Evolutionary conservation across 2,797 vertebrate species (phyloP).

Genomic region (Galaxias olidus): DNA sequence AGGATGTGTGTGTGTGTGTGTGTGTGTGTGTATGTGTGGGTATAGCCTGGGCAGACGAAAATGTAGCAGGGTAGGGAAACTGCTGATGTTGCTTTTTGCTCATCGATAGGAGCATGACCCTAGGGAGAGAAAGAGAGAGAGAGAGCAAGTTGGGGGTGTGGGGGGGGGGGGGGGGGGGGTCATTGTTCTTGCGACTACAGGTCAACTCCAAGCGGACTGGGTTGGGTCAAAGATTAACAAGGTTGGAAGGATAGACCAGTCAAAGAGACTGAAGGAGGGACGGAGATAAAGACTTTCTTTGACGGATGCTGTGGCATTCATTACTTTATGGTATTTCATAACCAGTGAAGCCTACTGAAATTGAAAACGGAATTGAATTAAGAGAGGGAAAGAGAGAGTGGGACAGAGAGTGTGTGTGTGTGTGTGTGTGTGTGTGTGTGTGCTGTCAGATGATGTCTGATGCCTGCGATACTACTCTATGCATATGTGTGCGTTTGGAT

Average conservation of each 20-base stretch:
- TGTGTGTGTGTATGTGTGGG: too few relatives aligned
- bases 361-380: too few relatives aligned
- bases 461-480: too few relatives aligned
- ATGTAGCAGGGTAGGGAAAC: constrained; percentile 53
- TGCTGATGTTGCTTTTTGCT: constrained; percentile 61
- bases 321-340: too few relatives aligned
- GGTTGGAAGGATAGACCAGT: constrained; percentile 27
- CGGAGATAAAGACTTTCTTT: not conserved
- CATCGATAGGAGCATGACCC: constrained; percentile 58
- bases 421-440: too few relatives aligned
- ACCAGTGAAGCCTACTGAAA: too few relatives aligned
- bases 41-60: constrained; percentile 39
- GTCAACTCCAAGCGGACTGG: constrained; percentile 29
- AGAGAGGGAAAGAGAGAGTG: too few relatives aligned
- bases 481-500: too few relatives aligned
- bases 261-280: not conserved
- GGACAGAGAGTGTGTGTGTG: too few relatives aligned
- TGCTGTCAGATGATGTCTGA: not conserved
- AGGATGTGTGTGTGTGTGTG: too few relatives aligned
- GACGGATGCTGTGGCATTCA: too few relatives aligned
- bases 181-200: constrained; percentile 41
- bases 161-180: too few relatives aligned
- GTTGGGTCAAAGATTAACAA: constrained; percentile 36
- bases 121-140: not conserved
- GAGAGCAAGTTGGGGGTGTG: not conserved